Base-by-base conservation (phyloP, 2,113 vertebrate species). In the Etia nguti region DNA sequence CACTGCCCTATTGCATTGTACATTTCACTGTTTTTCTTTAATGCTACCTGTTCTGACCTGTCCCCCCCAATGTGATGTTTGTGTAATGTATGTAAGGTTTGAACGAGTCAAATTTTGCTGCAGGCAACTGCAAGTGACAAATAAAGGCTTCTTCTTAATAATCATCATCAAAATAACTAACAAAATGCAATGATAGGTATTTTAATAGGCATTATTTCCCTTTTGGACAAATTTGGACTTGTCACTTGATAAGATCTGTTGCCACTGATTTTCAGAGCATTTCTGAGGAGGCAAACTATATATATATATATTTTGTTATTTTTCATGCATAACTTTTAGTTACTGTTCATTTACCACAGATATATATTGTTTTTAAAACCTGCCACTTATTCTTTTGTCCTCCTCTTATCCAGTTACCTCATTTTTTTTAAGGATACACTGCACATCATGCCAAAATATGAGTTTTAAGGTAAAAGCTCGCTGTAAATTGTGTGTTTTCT, bases 401-500 rank as follows among this genome's bases (percentile, higher is more conserved):
- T 65, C 20, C 34, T 38, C 34, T 65, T 65, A n/a, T 2, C 10
- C 0, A 65, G 20, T 13, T 65, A 38, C 20, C 2, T 38, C 10
- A 60, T 0, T 0, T 38, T 65, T n/a, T 65, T 65, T 65, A 65
- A 22, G 60, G 34, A 38, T 65, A 13, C 60, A 65, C 10, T n/a
- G 60, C 20, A 65, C 34, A 65, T 10, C 6, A 65, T 38, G 34
- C 60, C 18, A 38, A 65, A 36, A 38, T 22, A 65, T 65, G 20
- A 38, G 34, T 1, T 38, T 65, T 65, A 20, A 13, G 60, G 60
- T 65, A n/a, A 65, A n/a, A 65, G 60, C 10, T 38, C 60, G 13
- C 60, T 38, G 36, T 38, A 65, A 65, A 65, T 38, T 65, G 34
- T 0, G 10, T 0, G 8, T 65, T 65, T 65, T 65, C 0, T 4